These are phyloP conservation scores for Petromus typicus DNA, from an alignment of 2,113 vertebrate genomes.

Conservation along the genomic window DNA sequence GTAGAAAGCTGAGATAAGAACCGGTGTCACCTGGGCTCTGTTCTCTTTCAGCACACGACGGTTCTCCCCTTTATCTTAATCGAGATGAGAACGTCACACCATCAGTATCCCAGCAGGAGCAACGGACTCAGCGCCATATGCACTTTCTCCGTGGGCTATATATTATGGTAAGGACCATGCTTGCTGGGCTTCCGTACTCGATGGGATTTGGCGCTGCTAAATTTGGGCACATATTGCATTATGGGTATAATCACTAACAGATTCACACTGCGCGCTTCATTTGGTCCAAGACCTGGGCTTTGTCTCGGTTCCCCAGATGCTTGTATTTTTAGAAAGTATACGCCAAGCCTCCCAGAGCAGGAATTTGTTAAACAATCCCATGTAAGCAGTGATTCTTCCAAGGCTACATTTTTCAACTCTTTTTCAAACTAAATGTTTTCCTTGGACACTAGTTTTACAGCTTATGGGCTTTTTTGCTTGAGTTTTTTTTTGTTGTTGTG, in stretches of 20 bases:
- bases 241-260: conserved; percentile 87
- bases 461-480: conserved; percentile 73
- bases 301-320: conserved; percentile 88
- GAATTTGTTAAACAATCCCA: conserved; percentile 89
- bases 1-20: conserved; percentile 51
- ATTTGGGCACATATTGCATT: conserved; percentile 87
- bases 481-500: too few species aligned
- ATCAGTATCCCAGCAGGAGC: conserved; percentile 95
- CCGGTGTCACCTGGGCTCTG: conserved; percentile 79
- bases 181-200: conserved; percentile 80
- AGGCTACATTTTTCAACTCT: conserved; percentile 86
- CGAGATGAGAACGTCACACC: conserved; percentile 98
- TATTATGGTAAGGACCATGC: conserved; percentile 93
- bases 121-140: conserved; percentile 93
- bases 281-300: conserved; percentile 88
- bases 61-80: conserved; percentile 99
- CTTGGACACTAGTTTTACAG: conserved; percentile 85
- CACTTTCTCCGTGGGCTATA: conserved; percentile 94
- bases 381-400: conserved; percentile 88
- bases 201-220: conserved; percentile 83
- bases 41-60: conserved; percentile 94
- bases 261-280: conserved; percentile 83
- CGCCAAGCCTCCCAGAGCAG: conserved; percentile 90
- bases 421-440: conserved; percentile 87
- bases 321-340: conserved; percentile 89